Percentiles rank a stretch among this genome's conserved stretches.
These are phyloP conservation scores for Leucania comma DNA, from an alignment of 2,888 invertebrate species.

Conservation along the genomic window DNA sequence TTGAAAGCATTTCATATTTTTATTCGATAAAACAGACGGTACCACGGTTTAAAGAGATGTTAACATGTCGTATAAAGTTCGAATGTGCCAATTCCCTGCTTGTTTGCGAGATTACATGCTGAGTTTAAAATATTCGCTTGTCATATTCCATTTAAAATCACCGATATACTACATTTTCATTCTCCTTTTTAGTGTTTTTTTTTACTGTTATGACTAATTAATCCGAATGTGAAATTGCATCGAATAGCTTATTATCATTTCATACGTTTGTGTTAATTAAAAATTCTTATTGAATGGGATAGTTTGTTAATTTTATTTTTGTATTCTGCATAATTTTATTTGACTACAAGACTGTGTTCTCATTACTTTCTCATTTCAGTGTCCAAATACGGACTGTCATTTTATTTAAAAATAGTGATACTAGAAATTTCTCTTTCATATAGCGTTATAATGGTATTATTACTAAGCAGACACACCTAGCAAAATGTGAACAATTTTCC, in stretches of 20 bases:
- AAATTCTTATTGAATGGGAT: constrained; percentile 15
- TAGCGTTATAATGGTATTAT: constrained; percentile 12
- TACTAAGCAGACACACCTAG: constrained; percentile 7
- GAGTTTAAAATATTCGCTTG: constrained; percentile 69
- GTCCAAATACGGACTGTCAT: constrained; percentile 20
- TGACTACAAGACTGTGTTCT: not conserved
- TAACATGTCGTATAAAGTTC: constrained; percentile 76
- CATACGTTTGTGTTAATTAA: constrained; percentile 17
- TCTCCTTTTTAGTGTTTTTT: constrained; percentile 22
- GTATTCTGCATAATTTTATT: not conserved
- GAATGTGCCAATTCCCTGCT: constrained; percentile 73
- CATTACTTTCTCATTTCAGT: no score
- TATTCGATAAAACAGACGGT: constrained; percentile 68
- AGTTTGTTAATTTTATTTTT: constrained; percentile 17
- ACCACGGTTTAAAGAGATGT: constrained; percentile 73
- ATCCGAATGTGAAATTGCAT: constrained; percentile 26
- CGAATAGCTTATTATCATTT: constrained; percentile 36
- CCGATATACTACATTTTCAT: constrained; percentile 36
- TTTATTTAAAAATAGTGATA: not conserved
- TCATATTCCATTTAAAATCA: constrained; percentile 64
- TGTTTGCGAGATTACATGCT: constrained; percentile 75
- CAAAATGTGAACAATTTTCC: constrained; percentile 22
- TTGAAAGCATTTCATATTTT: constrained; percentile 77
- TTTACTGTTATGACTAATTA: constrained; percentile 25
- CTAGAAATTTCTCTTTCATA: constrained; percentile 11